phyloP scores from a whole-genome alignment of 2,113 vertebrate species.

The Elgaria multicarinata region DNA sequence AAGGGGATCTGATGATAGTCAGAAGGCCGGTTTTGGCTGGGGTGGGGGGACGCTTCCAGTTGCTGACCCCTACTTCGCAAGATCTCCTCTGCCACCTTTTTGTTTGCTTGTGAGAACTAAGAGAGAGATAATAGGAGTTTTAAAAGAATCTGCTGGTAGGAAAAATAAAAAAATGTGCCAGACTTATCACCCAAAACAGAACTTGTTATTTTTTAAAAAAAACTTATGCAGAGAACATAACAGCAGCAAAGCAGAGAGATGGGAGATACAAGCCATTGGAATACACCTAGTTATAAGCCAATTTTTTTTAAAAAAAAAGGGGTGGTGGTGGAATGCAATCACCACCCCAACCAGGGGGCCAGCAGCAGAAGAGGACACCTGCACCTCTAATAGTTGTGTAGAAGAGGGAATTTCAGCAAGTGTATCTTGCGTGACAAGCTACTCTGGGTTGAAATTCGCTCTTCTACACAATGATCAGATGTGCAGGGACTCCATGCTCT shows the following conservation, averaged over 20 bases:
- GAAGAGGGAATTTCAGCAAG: not conserved
- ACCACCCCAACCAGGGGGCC: not conserved
- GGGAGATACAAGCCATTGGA: not conserved
- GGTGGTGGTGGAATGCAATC: not conserved
- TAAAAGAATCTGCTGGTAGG: not conserved
- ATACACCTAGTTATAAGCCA: not conserved
- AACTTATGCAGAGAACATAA: not conserved
- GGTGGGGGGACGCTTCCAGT: not conserved
- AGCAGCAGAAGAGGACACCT: not conserved
- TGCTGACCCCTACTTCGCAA: not conserved
- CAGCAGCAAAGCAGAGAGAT: not conserved
- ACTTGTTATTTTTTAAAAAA: not conserved
- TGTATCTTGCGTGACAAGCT: too few species aligned
- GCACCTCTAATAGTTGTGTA: not conserved
- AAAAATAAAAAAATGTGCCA: slow-evolving; percentile 6
- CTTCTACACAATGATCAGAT: not conserved
- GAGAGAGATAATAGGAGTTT: not conserved
- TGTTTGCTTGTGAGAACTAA: not conserved
- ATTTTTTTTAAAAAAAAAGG: not conserved
- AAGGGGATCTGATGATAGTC: not conserved
- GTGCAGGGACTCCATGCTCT: not conserved
- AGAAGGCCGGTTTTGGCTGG: not conserved
- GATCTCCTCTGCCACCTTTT: not conserved
- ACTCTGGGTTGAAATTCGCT: not conserved
- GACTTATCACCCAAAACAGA: slow-evolving; percentile 4